Base-by-base conservation (phyloP, 2,113 vertebrate genomes). In the Sula dactylatra region DNA sequence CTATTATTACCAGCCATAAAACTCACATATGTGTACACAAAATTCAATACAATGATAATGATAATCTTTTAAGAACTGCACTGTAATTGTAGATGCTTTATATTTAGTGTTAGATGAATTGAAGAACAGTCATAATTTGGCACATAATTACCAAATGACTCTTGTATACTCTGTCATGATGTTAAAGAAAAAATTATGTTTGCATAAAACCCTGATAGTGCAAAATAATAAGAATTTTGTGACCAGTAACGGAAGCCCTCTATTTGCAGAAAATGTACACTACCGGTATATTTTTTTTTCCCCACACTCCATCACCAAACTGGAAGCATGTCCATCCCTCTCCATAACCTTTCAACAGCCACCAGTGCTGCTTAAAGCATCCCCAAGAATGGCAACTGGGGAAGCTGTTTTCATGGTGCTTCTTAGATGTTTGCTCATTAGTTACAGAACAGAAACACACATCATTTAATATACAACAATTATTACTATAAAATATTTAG, bases 101-200 rank as follows among this genome's bases (percentile, higher is more conserved):
- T 94, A 73, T 90, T 96, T 94, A 90, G 55, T 79, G 47, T 95
- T 70, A 95, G 73, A 70, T 64, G 67, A 93, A 82, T 72, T 92
- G 90, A 94, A 92, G 49, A 91, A 74, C 70, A 92, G 47, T 49
- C 62, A 88, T 82, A 71, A 95, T 93, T 82, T 49, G 22, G 80
- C 66, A 95, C 50, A 74, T 87, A 90, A 92, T 88, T 83, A 85
- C n/a, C 26, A 87, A 84, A 78, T 82, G 55, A 70, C 72, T 97
- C 81, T 65, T 45, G n/a, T 44, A 67, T 42, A 84, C 26, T 64
- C 47, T 74, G 45, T 59, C 21, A 54, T 4, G 34, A 50, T n/a
- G 42, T 81, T 94, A 58, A 88, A 92, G 69, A 84, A 94, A 86
- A 77, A 73, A 86, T 88, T 92, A 65, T 16, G 47, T 74, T 86